Percentiles rank a stretch among this genome's conserved stretches.
phyloP scores from a whole-genome alignment of 2,113 vertebrate genomes.

The Phrynosoma platyrhinos region DNA sequence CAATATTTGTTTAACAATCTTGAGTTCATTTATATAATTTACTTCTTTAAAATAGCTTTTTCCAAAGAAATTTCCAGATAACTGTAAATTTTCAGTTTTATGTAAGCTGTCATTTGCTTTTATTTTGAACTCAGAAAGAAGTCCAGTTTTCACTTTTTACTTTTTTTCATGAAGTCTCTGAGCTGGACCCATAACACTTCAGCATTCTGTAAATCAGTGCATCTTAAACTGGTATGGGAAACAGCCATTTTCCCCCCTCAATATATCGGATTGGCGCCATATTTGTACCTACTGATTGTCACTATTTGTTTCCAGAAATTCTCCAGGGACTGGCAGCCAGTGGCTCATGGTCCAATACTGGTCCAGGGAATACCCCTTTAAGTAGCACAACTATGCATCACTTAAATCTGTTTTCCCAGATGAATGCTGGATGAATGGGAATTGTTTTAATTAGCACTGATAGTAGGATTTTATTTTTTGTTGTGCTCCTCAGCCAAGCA shows the following conservation, averaged over 20 bases:
- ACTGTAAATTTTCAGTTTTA: background rate
- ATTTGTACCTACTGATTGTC: no score
- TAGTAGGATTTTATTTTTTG: background rate
- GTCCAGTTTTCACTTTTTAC: background rate
- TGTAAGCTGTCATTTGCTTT: background rate
- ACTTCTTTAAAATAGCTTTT: background rate
- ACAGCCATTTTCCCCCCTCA: no score
- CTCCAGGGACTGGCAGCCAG: no score
- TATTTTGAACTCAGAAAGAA: background rate
- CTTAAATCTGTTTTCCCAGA: no score
- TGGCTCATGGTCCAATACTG: no score
- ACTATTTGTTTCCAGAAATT: no score
- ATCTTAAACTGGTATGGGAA: no score
- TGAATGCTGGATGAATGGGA: no score
- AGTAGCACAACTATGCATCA: no score
- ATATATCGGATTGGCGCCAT: no score
- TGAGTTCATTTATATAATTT: background rate
- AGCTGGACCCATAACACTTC: background rate
- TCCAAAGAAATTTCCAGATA: background rate
- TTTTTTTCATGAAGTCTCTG: background rate
- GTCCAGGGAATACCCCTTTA: no score
- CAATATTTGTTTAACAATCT: background rate
- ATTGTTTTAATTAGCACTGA: no score
- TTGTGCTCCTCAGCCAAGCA: background rate
- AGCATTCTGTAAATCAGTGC: background rate